Base-by-base conservation (phyloP, 2,888 invertebrate genomes). In the Tenthredo mesomela region DNA sequence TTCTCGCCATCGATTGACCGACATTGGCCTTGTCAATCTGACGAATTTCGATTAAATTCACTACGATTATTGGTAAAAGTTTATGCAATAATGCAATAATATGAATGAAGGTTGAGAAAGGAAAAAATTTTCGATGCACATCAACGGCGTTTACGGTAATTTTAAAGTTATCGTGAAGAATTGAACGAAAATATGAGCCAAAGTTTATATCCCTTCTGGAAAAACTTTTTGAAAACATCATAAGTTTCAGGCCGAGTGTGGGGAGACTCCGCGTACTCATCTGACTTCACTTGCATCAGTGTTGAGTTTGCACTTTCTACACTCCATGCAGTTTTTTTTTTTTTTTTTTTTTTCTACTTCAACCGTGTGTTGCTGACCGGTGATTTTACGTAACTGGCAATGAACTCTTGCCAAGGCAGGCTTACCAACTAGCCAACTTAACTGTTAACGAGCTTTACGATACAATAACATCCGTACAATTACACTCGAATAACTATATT, bases 341-440 rank as follows among this genome's bases (percentile, higher is more conserved):
- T 50, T 18, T 37, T 80, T 10, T 80, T 77, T 50, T 77, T 33
- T 54, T 50, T 18, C n/a, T n/a, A n/a, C 25, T 77, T n/a, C 29
- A 50, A 9, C 25, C 37, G 37, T n/a, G 61, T 50, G 40, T 88
- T 89, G 85, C 85, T 86, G 82, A 86, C 86, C 84, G 71, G 80
- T 80, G 29, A 61, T 80, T 90, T 93, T 92, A 90, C 89, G 90
- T 91, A 92, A 92, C 91, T 92, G 92, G 89, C 91, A 92, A 92
- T 93, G 92, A 93, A 92, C 91, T 82, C 82, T 43, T 47, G 29
- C 25, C 82, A 37, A 40, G 61, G n/a, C 58, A 33, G 54, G 29
- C 21, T 6, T 40, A 50, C 61, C 25, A 61, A 40, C 80, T 25
- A 21, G 21, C 58, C 50, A 77, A 54, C 29, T 73, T 43, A 21